Evolutionary conservation across 2,888 invertebrate genomes (phyloP), one percentile per base, ranked within the genome.

Genomic region (Gnatocerus cornutus): DNA sequence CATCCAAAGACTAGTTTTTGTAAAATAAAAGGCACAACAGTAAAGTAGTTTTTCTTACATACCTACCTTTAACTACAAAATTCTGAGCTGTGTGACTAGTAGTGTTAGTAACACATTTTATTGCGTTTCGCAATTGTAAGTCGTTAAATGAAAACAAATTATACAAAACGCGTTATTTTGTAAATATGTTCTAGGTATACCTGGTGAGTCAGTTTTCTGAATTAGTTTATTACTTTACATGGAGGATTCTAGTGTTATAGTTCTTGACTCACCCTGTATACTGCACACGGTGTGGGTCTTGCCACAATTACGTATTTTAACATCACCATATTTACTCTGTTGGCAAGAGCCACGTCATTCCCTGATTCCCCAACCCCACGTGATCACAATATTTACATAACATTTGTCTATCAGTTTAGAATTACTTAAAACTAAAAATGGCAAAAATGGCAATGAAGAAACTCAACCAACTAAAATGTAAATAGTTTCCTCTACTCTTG

Each of bases 1-100:
- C 55, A 62, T 39, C 53, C 62, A 61, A 68, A 68, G 55, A 68
- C 68, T 68, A 62, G 68, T 68, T 62, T 59, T 67, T 48, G 33
- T 63, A 56, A 67, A 59, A 59, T 56, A 65, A 53, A 66, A 41
- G 13, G 41, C 58, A 66, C 43, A 21, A 53, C 30, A 14, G 59
- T 46, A 30, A 33, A 10, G 5, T 33, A 27, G 53, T 63, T 52
- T 43, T 53, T 39, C 13, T 48, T 16, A 39, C n/a, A n/a, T n/a
- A 14, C 39, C 21, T 14, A 50, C 37, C 62, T 10, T 45, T 30
- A 13, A 41, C 41, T 16, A 37, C 16, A 56, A 21, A 10, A n/a
- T 37, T 50, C 43, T 70, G 58, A 67, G 53, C n/a, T 52, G 13
- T 39, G 48, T 71, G 72, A 52, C 65, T 58, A 64, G 48, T 68